Evolutionary conservation across 2,797 vertebrate genomes (phyloP), one percentile per base, ranked within the genome.

Genomic region (Zalophus californianus): DNA sequence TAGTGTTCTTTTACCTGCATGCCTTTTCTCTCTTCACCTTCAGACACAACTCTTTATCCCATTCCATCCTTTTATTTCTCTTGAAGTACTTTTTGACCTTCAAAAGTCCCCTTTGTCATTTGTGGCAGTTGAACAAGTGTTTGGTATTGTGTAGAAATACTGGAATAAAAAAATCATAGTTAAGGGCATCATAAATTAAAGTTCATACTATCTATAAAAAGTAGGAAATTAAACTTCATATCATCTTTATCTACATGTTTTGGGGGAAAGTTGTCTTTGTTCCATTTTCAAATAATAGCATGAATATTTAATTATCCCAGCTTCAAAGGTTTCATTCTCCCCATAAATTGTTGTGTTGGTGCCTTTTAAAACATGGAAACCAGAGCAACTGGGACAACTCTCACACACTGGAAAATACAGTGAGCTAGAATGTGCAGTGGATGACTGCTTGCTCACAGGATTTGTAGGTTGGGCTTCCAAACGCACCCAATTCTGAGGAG

Each of bases 341-440:
- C 25, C 27, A 20, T 50, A 77, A 79, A 83, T 44, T 75, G 29
- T 83, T 93, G 3, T 75, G 44, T 78, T 75, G 35, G 12, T 96
- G 44, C 32, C n/a, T 92, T 96, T 93, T 89, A 60, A 90, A 84
- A 91, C 85, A 27, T 73, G 91, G 89, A 73, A 91, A 83, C 79
- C 62, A 79, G 70, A 96, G 62, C 60, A 87, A 80, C n/a, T 23
- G 62, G 88, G 35, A 18, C 32, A 85, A 79, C 64, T 77, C 77
- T 54, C 77, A 50, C 54, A 78, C 9, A 60, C 11, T 70, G 38
- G 79, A 60, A 91, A 38, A 32, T 70, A 25, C 70, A 25, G 13
- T 44, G 68, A 89, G 14, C 16, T 77, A 5, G 83, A 90, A 92
- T 64, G 64, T 4, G 1, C 5, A 27, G 41, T 18, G 58, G 73